These are phyloP conservation scores for Ceratothoa steindachneri DNA, from an alignment of 2,888 invertebrate species.

Conservation along the genomic window DNA sequence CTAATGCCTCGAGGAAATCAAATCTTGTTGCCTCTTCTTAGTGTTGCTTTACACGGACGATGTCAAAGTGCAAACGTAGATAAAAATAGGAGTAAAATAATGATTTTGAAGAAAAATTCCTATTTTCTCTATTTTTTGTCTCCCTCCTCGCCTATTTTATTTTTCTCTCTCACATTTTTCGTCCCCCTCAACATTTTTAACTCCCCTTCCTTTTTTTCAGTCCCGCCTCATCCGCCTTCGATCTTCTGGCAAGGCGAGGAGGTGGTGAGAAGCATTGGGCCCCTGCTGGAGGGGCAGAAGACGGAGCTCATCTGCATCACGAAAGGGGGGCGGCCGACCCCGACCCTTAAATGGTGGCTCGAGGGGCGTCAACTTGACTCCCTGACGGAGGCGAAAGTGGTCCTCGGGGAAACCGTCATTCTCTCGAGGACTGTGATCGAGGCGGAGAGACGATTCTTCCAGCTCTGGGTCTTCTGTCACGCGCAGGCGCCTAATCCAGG, in stretches of 20 bases:
- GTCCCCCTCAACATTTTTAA: too few species aligned
- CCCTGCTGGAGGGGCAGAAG: conserved; percentile 30
- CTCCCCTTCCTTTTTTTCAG: too few species aligned
- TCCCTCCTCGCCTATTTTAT: too few species aligned
- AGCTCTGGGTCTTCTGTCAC: conserved; percentile 19
- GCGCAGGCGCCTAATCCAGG: conserved; percentile 21
- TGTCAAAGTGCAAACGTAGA: too few species aligned
- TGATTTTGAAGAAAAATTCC: too few species aligned
- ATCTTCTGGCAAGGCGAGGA: conserved; percentile 29
- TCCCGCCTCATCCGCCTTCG: conserved; percentile 34
- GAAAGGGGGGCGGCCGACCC: conserved; percentile 32
- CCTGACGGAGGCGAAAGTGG: conserved; percentile 14
- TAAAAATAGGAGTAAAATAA: too few species aligned
- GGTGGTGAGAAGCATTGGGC: conserved; percentile 31
- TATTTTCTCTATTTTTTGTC: too few species aligned
- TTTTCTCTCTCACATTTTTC: too few species aligned
- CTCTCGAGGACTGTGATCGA: conserved; percentile 11
- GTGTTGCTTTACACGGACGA: too few species aligned
- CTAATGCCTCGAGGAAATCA: too few species aligned
- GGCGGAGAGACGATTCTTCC: conserved; percentile 24
- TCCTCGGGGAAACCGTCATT: not conserved
- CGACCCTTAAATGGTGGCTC: conserved; percentile 39
- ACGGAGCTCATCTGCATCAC: conserved; percentile 34
- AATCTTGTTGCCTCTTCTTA: too few species aligned
- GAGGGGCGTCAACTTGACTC: conserved; percentile 18